Evolutionary conservation across 2,888 invertebrate species (phyloP).

Genomic region (Chaetogeoica ovagalla): DNA sequence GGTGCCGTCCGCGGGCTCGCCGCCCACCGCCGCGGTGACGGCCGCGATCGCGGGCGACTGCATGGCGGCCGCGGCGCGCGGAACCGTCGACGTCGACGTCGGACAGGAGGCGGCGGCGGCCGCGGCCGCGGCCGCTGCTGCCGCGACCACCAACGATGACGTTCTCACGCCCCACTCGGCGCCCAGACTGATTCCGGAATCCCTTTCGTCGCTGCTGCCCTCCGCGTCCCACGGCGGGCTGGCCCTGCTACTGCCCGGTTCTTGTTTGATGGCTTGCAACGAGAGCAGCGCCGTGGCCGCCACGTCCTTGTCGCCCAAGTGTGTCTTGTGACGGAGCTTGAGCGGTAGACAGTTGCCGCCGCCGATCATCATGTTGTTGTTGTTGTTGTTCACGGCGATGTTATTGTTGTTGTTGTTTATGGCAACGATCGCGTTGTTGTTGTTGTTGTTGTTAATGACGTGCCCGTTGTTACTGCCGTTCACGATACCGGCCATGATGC

Average conservation of each 20-base stretch:
- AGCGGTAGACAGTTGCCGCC: slow-evolving; percentile 79
- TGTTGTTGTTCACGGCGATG: not conserved
- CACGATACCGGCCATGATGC: not conserved
- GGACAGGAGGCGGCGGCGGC: slow-evolving; percentile 67
- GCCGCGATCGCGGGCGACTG: slow-evolving; percentile 60
- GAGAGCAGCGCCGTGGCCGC: slow-evolving; percentile 77
- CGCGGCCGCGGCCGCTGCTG: slow-evolving; percentile 59
- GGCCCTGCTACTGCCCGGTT: slow-evolving; percentile 70
- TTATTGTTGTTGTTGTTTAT: not conserved
- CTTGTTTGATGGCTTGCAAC: slow-evolving; percentile 67
- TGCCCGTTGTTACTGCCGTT: not conserved
- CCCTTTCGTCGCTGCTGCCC: slow-evolving; percentile 86
- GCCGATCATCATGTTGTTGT: not conserved
- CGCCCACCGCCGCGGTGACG: slow-evolving; percentile 59
- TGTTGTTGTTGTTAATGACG: not conserved
- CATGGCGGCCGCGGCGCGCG: slow-evolving; percentile 60
- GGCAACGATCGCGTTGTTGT: not conserved
- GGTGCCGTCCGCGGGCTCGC: slow-evolving; percentile 58
- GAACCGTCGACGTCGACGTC: slow-evolving; percentile 63
- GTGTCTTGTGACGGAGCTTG: slow-evolving; percentile 88
- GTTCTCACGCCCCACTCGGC: slow-evolving; percentile 65
- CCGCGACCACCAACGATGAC: slow-evolving; percentile 58
- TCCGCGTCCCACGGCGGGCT: slow-evolving; percentile 87
- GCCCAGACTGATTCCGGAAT: slow-evolving; percentile 85
- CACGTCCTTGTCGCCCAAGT: slow-evolving; percentile 83